phyloP scores from a whole-genome alignment of 2,888 invertebrate species.

The Synanthedon formicaeformis region DNA sequence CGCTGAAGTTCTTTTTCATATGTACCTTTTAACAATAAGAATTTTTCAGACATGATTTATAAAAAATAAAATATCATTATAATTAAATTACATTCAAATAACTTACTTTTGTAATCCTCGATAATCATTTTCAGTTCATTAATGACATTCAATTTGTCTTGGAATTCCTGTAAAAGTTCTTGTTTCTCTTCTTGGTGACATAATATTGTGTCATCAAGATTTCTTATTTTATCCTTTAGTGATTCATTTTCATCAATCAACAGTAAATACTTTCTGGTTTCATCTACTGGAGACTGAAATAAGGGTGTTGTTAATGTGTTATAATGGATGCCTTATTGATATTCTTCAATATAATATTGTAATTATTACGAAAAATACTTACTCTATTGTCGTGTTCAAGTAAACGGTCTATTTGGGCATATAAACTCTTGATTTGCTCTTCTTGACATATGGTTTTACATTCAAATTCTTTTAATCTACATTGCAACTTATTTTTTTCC shows the following conservation, averaged over 20 bases:
- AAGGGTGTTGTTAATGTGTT: background rate
- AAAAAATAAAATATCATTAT: background rate
- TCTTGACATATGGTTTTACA: slow-evolving; percentile 69
- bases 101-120: slow-evolving; percentile 49
- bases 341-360: slow-evolving; percentile 1
- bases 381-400: slow-evolving; percentile 41
- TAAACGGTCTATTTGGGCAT: slow-evolving; percentile 62
- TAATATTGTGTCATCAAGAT: slow-evolving; percentile 35
- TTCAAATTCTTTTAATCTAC: slow-evolving; percentile 65
- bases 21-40: slow-evolving; percentile 21
- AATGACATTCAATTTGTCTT: slow-evolving; percentile 38
- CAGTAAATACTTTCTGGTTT: background rate
- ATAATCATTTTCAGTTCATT: slow-evolving; percentile 42
- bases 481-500: slow-evolving; percentile 57
- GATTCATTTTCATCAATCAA: slow-evolving; percentile 40
- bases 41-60: too few species aligned
- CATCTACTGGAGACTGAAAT: background rate
- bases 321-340: too few species aligned
- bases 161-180: slow-evolving; percentile 33
- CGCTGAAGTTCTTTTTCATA: slow-evolving; percentile 36
- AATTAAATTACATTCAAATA: background rate
- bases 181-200: slow-evolving; percentile 49
- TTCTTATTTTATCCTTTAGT: slow-evolving; percentile 41
- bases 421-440: slow-evolving; percentile 67
- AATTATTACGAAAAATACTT: slow-evolving; percentile 5